phyloP scores from a whole-genome alignment of 2,888 invertebrate genomes.

The Cremastinae sp. region DNA sequence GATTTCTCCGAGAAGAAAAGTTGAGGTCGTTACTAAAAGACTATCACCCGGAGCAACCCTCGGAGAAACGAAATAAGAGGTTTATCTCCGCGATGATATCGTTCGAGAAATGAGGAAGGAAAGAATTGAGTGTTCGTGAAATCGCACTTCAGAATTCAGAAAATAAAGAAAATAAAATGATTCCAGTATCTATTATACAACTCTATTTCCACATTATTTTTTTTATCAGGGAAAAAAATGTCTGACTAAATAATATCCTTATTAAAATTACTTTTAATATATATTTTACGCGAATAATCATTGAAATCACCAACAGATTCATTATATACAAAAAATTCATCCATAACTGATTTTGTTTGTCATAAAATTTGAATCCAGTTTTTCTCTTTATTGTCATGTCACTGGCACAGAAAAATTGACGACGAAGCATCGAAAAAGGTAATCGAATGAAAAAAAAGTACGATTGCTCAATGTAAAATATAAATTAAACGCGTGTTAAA shows the following conservation, averaged over 20 bases:
- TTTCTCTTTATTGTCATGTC: no score
- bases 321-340: no score
- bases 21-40: conserved; percentile 25
- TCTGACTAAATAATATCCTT: background rate
- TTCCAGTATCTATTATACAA: background rate
- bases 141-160: background rate
- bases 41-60: conserved; percentile 7
- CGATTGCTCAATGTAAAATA: no score
- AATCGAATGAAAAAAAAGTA: background rate
- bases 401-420: no score
- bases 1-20: conserved; percentile 40
- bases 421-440: background rate
- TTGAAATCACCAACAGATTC: no score
- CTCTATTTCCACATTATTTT: background rate
- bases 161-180: no score
- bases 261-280: no score
- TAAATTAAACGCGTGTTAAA: no score
- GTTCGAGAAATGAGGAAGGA: conserved; percentile 11
- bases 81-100: conserved; percentile 31
- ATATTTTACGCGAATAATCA: no score
- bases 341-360: no score
- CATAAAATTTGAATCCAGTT: no score
- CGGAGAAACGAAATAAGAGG: conserved; percentile 21
- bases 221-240: background rate
- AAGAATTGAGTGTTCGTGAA: background rate